Base-by-base conservation (phyloP, 2,113 vertebrate species). In the Physeter macrocephalus region DNA sequence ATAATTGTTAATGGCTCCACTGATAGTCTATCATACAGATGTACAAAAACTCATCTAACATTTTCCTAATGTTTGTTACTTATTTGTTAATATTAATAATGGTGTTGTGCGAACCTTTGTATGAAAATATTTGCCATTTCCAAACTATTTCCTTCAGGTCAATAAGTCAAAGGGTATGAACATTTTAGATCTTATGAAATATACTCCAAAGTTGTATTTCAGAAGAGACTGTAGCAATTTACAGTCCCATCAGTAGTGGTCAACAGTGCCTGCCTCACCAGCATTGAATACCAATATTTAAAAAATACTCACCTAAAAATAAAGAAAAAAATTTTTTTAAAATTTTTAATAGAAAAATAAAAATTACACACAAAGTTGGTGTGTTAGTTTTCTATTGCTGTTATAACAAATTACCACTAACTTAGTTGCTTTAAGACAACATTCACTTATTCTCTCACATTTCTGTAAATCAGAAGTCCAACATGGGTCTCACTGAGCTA, bases 41-140 rank as follows among this genome's bases (percentile, higher is more conserved):
- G 5, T 8, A 80, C 0, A 31, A 88, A 95, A 91, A 64, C 7
- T 83, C 49, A 88, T 61, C 74, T 90, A 91, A 90, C 34, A 94
- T 81, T 95, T 94, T 89, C 54, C 78, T 86, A 80, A 84, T 71
- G 72, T 77, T 86, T 90, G 57, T n/a, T 77, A 80, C 10, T 95
- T 80, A 83, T 29, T 93, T 90, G 64, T 41, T 93, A 88, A 91
- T 80, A 96, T 31, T 87, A 95, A 74, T 67, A 83, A 83, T 66
- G 23, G 64, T 64, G 27, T 34, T 69, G 15, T 90, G 84, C 54
- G 6, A 69, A 94, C 64, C 59, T 86, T 83, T 57, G 5, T 36
- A 61, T 31, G 27, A 59, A 80, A 75, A 85, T 93, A 85, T 77
- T 10, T 89, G 78, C 34, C 39, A 89, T 94, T 96, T 87, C 61